Evolutionary conservation across 35 echinoderm and acorn worm genomes (phyloP).

Genomic region (Diadema setosum): DNA sequence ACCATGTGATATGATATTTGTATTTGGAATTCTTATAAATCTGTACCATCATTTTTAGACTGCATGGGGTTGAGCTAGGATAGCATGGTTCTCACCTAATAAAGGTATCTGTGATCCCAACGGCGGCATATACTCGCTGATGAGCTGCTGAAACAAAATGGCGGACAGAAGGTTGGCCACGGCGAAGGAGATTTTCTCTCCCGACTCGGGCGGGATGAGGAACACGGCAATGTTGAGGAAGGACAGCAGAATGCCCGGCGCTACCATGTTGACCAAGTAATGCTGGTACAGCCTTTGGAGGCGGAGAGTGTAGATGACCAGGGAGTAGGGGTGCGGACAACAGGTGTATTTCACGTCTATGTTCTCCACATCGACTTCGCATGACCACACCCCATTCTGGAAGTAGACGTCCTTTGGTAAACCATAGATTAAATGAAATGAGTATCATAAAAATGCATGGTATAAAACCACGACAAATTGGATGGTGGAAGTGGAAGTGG

Average conservation of each 20-base stretch:
- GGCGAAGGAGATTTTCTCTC: neutral
- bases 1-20: neutral
- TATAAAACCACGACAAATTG: too few relatives aligned
- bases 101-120: neutral
- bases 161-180: neutral
- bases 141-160: conserved; percentile 4
- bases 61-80: too few relatives aligned
- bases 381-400: neutral
- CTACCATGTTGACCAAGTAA: neutral
- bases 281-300: neutral
- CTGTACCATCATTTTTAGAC: too few relatives aligned
- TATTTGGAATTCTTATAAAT: too few relatives aligned
- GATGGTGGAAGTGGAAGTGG: too few relatives aligned
- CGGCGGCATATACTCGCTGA: neutral
- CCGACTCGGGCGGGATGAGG: neutral
- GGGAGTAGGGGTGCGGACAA: neutral
- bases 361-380: neutral
- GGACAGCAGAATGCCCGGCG: neutral
- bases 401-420: neutral
- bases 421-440: neutral
- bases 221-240: neutral
- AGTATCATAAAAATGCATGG: too few relatives aligned
- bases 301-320: neutral
- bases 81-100: neutral
- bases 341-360: neutral